These are phyloP conservation scores for Rousettus madagascariensis DNA, from an alignment of 2,797 vertebrate species.

Conservation along the genomic window DNA sequence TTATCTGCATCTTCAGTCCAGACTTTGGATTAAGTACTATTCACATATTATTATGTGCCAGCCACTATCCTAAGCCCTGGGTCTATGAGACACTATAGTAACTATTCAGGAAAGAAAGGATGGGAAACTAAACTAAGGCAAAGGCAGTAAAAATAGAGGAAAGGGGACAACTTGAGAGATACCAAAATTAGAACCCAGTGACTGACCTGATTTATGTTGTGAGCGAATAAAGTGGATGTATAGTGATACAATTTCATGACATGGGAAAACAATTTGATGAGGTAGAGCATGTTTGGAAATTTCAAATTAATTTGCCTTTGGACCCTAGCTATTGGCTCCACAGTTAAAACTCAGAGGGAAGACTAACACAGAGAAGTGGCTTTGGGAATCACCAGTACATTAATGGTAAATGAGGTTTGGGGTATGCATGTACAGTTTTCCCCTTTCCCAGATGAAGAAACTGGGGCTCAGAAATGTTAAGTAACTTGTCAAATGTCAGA, in stretches of 20 bases:
- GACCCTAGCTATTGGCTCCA: neutral
- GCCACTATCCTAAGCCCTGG: neutral
- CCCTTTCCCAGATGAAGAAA: slow-evolving; percentile 25
- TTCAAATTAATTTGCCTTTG: slow-evolving; percentile 23
- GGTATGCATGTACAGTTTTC: neutral
- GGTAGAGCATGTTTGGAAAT: neutral
- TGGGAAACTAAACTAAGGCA: slow-evolving; percentile 13
- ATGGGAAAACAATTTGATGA: neutral
- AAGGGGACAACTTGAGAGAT: neutral
- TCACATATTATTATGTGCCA: neutral
- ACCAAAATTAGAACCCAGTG: neutral
- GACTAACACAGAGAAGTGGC: neutral
- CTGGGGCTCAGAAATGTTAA: neutral
- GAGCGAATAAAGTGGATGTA: neutral
- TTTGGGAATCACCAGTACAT: slow-evolving; percentile 11
- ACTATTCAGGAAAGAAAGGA: slow-evolving; percentile 2
- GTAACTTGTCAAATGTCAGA: slow-evolving; percentile 36
- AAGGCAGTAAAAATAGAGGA: neutral
- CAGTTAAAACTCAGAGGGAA: neutral
- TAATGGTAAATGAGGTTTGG: neutral
- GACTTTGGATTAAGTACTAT: neutral
- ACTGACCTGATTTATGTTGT: neutral
- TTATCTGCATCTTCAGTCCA: neutral
- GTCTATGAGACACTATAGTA: neutral
- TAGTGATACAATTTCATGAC: neutral